Evolutionary conservation across 2,113 vertebrate genomes (phyloP).

Genomic region (Phaetusa simplex): DNA sequence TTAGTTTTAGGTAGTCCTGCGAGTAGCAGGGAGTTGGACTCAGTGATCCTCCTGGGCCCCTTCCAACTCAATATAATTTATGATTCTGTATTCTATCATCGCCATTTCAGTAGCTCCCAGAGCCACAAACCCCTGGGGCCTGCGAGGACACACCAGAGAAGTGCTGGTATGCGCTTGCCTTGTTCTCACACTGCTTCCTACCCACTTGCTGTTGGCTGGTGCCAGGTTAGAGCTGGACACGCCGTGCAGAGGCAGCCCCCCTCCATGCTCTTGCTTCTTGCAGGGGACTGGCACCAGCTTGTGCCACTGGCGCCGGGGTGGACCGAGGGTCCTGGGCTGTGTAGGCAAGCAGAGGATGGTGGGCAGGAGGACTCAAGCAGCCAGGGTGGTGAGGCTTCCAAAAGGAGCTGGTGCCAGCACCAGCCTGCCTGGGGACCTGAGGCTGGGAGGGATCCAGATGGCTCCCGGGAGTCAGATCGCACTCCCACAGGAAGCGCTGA

Average conservation of each 20-base stretch:
- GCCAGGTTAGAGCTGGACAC: not conserved
- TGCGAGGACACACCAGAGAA: fast-evolving
- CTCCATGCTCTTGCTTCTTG: not conserved
- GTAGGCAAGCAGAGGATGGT: no score
- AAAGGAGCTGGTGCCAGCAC: not conserved
- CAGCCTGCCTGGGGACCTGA: not conserved
- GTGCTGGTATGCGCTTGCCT: fast-evolving
- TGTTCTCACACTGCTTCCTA: not conserved
- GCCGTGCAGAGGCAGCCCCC: not conserved
- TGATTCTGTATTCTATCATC: no score
- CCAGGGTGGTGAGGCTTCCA: not conserved
- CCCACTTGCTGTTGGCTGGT: not conserved
- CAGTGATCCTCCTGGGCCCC: no score
- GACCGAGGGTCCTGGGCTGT: fast-evolving
- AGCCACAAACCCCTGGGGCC: not conserved
- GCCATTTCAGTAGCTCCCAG: not conserved
- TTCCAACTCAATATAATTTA: no score
- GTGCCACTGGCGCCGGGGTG: not conserved
- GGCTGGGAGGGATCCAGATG: not conserved
- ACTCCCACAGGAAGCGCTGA: not conserved
- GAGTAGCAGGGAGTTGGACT: no score
- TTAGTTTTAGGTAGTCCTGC: no score
- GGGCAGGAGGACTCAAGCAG: not conserved
- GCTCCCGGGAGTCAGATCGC: not conserved
- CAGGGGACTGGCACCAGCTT: not conserved